phyloP scores from a whole-genome alignment of 2,888 invertebrate species.

The Ischnus inquisitorius region DNA sequence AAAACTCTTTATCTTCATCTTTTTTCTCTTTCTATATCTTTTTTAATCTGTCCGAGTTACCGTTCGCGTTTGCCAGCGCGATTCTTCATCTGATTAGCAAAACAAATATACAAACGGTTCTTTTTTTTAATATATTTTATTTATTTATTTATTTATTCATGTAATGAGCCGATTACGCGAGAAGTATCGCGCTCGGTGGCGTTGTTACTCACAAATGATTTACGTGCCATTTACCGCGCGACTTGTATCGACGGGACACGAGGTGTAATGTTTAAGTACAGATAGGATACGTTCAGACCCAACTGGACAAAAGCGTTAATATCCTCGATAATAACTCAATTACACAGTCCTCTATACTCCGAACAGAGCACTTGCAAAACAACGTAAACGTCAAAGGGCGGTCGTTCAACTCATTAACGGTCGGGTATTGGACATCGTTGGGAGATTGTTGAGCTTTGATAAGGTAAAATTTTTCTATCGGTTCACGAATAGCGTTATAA shows the following conservation, averaged over 20 bases:
- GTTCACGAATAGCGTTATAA: not conserved
- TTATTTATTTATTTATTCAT: constrained; percentile 18
- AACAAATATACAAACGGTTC: constrained; percentile 7
- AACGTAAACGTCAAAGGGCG: constrained; percentile 26
- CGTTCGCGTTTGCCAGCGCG: constrained; percentile 22
- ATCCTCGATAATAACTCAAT: constrained; percentile 34
- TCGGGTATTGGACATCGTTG: not conserved
- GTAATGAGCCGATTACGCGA: not conserved
- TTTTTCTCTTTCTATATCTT: constrained; percentile 73
- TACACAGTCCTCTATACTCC: constrained; percentile 46
- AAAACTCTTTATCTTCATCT: constrained; percentile 57
- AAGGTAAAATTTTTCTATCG: not conserved
- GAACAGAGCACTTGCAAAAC: constrained; percentile 37
- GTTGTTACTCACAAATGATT: not conserved
- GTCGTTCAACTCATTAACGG: constrained; percentile 22
- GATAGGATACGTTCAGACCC: constrained; percentile 29
- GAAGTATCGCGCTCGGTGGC: constrained; percentile 10
- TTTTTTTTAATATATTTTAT: constrained; percentile 30
- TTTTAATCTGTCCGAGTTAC: constrained; percentile 55
- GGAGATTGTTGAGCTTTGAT: not conserved
- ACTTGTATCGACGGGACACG: not conserved
- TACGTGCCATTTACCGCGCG: constrained; percentile 7
- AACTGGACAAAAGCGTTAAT: not conserved
- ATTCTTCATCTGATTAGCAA: constrained; percentile 13
- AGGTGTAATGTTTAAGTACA: constrained; percentile 22